phyloP scores from a whole-genome alignment of 2,113 vertebrate genomes.

The Perognathus longimembris region DNA sequence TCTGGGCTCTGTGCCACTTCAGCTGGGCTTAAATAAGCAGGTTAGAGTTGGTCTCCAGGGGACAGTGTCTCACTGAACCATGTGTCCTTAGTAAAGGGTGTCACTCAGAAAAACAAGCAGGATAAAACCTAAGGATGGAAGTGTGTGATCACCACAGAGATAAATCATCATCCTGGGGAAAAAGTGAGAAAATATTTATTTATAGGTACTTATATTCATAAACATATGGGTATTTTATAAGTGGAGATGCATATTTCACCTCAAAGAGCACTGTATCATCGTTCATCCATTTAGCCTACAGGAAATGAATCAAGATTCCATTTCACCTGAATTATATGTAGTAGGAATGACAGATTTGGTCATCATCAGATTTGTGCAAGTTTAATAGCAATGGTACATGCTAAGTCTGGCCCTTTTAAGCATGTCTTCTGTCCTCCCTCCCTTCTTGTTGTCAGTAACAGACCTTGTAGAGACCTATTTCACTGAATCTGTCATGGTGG shows the following conservation, averaged over 20 bases:
- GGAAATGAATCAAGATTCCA: conserved; percentile 47
- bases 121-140: neutral
- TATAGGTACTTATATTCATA: neutral
- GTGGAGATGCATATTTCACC: conserved; percentile 56
- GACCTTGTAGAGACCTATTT: neutral
- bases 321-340: neutral
- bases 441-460: neutral
- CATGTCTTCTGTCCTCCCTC: fast-evolving
- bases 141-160: neutral
- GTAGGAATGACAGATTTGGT: conserved; percentile 40
- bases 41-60: neutral
- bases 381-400: neutral
- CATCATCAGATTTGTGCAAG: conserved; percentile 45
- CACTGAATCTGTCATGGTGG: conserved; percentile 25
- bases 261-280: conserved; percentile 55
- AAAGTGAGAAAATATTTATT: neutral
- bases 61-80: neutral
- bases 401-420: neutral
- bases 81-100: neutral
- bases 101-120: neutral
- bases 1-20: neutral
- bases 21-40: neutral
- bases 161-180: neutral
- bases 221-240: conserved; percentile 59
- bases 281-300: conserved; percentile 41